Evolutionary conservation across 2,797 vertebrate genomes (phyloP).

Genomic region (Tachyglossus aculeatus): DNA sequence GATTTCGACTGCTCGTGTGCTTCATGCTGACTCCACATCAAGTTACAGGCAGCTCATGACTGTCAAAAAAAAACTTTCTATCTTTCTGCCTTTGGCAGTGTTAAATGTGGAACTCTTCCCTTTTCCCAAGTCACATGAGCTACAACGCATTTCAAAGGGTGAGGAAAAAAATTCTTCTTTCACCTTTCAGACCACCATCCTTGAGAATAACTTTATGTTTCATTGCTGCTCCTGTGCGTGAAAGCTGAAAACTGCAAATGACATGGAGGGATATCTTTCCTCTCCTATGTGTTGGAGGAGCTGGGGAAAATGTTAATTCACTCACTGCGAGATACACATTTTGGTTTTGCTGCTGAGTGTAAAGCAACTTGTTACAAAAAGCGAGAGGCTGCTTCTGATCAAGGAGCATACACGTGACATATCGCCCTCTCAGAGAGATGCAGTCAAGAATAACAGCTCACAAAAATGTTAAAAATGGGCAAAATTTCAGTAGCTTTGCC

Average conservation of each 20-base stretch:
- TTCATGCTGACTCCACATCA: not conserved
- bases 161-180: not conserved
- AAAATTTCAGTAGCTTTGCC: too few relatives aligned
- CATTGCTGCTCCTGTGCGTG: not conserved
- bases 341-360: not conserved
- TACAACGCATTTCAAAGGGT: slow-evolving; percentile 8
- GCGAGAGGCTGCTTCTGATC: not conserved
- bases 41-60: not conserved
- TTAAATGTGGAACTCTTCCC: slow-evolving; percentile 7
- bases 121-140: not conserved
- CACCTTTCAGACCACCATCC: not conserved
- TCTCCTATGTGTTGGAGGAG: not conserved
- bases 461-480: too few relatives aligned
- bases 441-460: too few relatives aligned
- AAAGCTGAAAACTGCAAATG: not conserved
- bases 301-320: not conserved
- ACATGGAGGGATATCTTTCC: not conserved
- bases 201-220: not conserved
- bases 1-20: not conserved
- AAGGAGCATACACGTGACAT: not conserved
- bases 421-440: not conserved
- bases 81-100: not conserved
- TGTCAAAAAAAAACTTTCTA: not conserved
- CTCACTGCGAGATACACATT: not conserved
- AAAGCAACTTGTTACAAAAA: not conserved